Base-by-base conservation (phyloP, 2,113 vertebrate species). In the Oncorhynchus masou region DNA sequence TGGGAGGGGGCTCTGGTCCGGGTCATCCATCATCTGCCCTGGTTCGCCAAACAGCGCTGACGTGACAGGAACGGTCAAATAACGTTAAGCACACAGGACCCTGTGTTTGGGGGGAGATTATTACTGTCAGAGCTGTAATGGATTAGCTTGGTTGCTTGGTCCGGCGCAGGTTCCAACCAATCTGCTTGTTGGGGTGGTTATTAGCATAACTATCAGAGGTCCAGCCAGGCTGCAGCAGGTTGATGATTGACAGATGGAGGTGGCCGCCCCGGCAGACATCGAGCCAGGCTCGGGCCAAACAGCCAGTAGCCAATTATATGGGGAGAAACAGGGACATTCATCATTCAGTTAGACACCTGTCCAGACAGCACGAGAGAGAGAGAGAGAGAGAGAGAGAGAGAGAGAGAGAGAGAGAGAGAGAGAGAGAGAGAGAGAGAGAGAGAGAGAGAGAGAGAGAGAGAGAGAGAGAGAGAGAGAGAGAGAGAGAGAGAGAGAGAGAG, bases 141-240 rank as follows among this genome's bases (percentile, higher is more conserved):
- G 92, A 92, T 93, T 88, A 93, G 85, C 88, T 81, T 81, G 86
- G 86, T 81, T 86, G 85, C 87, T 81, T 81, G 85, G 86, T 81
- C 88, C 85, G 72, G 82, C 19, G 2, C 68, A 60, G 62, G 62
- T 77, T 82, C 51, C 84, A 83, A 78, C 92, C 91, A 93, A 91
- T 92, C 73, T 80, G 75, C 45, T 19, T 19, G 3, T 19, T 80
- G 87, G 29, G 73, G 48, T n/a, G 29, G 1, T 67, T 74, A 92
- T 93, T 93, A 92, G 90, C 91, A 92, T 93, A 85, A 89, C 87
- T 93, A 93, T 92, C 90, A 92, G 88, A 86, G 88, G 83, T 87
- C 86, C 81, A 85, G 89, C 87, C 86, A 77, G 83, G 78, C 86
- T 76, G 87, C 82, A 86, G 88, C 84, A 81, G 84, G 86, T 84